Conservation (phyloP, 92 coral and sea anemone genomes). For the Phymanthus crucifer region DNA sequence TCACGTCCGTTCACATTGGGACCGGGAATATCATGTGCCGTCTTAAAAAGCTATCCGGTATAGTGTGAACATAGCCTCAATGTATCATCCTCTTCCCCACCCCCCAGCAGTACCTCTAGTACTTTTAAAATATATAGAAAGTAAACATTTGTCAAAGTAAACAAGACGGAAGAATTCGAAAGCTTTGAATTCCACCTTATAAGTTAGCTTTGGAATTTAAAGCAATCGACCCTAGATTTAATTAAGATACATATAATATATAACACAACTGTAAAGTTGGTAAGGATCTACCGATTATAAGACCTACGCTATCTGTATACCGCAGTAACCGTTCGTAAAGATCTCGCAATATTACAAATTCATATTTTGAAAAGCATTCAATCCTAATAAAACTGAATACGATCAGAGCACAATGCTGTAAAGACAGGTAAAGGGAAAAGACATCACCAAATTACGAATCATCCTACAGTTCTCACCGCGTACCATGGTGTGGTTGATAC, state of each 20-base stretch:
- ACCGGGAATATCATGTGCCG: too few relatives aligned
- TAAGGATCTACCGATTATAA: too few relatives aligned
- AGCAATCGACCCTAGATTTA: too few relatives aligned
- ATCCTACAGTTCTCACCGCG: not conserved
- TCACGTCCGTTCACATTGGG: not conserved
- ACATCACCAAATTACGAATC: not conserved
- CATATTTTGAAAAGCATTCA: too few relatives aligned
- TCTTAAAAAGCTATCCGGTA: too few relatives aligned
- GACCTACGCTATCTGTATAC: too few relatives aligned
- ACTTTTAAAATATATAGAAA: not conserved
- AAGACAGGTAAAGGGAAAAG: too few relatives aligned
- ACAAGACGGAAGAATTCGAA: not conserved
- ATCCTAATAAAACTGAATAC: not conserved
- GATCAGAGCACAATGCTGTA: not conserved
- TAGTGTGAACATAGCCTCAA: too few relatives aligned
- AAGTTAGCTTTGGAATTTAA: too few relatives aligned
- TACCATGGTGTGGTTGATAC: slow-evolving; percentile 40
- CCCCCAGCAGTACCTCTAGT: not conserved
- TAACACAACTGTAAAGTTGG: too few relatives aligned
- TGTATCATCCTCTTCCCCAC: not conserved
- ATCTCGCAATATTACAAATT: not conserved
- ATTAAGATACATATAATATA: too few relatives aligned
- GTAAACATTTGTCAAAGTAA: not conserved
- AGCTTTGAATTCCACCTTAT: not conserved
- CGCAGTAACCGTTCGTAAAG: too few relatives aligned